Conservation (phyloP, 2,888 invertebrate genomes). For the Scrobipalpa costella region DNA sequence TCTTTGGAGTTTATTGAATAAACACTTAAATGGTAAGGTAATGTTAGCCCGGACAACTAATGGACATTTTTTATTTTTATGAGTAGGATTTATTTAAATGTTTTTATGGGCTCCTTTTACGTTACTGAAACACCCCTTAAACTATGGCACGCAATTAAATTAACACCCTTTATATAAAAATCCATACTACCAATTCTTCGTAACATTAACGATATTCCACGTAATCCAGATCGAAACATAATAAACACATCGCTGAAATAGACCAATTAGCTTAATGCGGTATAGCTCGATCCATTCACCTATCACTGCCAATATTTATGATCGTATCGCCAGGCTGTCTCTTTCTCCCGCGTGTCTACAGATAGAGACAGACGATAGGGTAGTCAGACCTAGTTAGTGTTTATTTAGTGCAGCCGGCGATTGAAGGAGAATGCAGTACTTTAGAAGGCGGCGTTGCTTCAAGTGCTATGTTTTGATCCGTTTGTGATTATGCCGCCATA, state of each 20-base stretch:
- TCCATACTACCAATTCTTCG: too few species aligned
- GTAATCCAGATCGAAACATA: background rate
- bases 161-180: too few species aligned
- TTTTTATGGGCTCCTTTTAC: too few species aligned
- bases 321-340: background rate
- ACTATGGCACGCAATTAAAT: too few species aligned
- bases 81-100: too few species aligned
- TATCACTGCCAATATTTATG: constrained; percentile 29
- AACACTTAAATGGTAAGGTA: too few species aligned
- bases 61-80: too few species aligned
- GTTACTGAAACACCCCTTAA: too few species aligned
- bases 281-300: constrained; percentile 38
- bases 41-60: too few species aligned
- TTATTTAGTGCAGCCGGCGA: constrained; percentile 3
- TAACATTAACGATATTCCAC: background rate
- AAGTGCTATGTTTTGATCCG: constrained; percentile 18
- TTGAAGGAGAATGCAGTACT: constrained; percentile 21
- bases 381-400: constrained; percentile 9
- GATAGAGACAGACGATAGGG: background rate
- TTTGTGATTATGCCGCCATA: too few species aligned
- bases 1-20: too few species aligned
- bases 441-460: constrained; percentile 18
- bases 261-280: constrained; percentile 43
- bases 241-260: background rate
- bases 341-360: background rate